These are phyloP conservation scores for Chouioia cunea DNA, from an alignment of 2,888 invertebrate genomes.

Conservation along the genomic window DNA sequence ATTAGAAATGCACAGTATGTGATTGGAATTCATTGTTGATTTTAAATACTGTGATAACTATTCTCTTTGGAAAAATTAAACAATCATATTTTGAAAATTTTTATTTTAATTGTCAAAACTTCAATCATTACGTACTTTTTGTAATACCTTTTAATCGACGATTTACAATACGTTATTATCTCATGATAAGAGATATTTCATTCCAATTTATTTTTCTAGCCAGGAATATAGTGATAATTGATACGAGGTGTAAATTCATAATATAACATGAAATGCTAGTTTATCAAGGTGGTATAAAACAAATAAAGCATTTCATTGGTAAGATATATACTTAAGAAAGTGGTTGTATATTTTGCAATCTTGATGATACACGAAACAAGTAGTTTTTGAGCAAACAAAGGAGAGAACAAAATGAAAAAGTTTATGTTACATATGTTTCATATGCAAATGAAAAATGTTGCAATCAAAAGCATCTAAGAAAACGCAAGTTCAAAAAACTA, in stretches of 20 bases:
- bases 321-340: constrained; percentile 18
- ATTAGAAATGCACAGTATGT: too few relatives aligned
- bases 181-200: not conserved
- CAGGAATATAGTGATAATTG: constrained; percentile 16
- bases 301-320: constrained; percentile 5
- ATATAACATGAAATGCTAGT: constrained; percentile 13
- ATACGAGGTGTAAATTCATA: constrained; percentile 12
- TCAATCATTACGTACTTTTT: too few relatives aligned
- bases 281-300: not conserved
- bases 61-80: too few relatives aligned
- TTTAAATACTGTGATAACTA: too few relatives aligned
- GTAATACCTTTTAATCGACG: too few relatives aligned
- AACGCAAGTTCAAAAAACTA: constrained; percentile 2
- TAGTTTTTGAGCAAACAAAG: constrained; percentile 35
- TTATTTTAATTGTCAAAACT: too few relatives aligned
- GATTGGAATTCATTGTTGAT: too few relatives aligned
- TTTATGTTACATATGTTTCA: too few relatives aligned
- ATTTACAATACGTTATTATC: not conserved
- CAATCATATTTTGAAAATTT: too few relatives aligned
- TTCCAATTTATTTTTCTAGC: constrained; percentile 38
- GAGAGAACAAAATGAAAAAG: constrained; percentile 26
- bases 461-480: constrained; percentile 30
- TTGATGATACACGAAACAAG: constrained; percentile 24
- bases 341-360: constrained; percentile 45
- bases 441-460: constrained; percentile 44